Evolutionary conservation across 2,113 vertebrate genomes (phyloP).

Genomic region (Canis aureus): DNA sequence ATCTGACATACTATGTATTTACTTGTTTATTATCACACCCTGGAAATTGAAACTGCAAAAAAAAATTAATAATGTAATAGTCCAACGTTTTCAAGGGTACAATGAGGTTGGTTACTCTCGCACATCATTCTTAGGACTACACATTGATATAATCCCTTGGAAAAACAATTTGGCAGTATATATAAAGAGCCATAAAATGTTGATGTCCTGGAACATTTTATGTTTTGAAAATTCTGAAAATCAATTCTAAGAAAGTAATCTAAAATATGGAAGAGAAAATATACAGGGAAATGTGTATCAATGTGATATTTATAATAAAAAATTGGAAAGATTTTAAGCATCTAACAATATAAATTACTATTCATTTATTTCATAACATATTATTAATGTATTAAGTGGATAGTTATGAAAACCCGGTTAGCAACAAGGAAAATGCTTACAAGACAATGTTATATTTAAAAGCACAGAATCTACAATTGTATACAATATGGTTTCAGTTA

Average conservation of each 20-base stretch:
- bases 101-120: background rate
- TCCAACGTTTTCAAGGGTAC: background rate
- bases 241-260: constrained; percentile 58
- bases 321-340: constrained; percentile 6
- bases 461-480: background rate
- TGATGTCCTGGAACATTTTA: constrained; percentile 62
- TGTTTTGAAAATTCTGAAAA: constrained; percentile 59
- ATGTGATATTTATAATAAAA: constrained; percentile 53
- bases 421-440: constrained; percentile 50
- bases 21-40: constrained; percentile 17
- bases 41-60: background rate
- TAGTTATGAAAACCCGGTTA: constrained; percentile 51
- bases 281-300: constrained; percentile 21
- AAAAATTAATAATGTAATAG: background rate
- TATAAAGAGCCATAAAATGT: constrained; percentile 65
- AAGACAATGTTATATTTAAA: constrained; percentile 53
- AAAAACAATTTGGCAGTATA: constrained; percentile 68
- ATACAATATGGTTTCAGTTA: background rate
- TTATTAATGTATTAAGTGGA: constrained; percentile 59
- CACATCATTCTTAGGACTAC: background rate
- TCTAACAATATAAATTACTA: constrained; percentile 56
- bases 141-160: constrained; percentile 60
- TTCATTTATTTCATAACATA: constrained; percentile 64
- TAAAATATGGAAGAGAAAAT: constrained; percentile 59
- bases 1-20: background rate